Evolutionary conservation across 2,888 invertebrate genomes (phyloP), one percentile per base, ranked within the genome.

Genomic region (Xestobium rufovillosum): DNA sequence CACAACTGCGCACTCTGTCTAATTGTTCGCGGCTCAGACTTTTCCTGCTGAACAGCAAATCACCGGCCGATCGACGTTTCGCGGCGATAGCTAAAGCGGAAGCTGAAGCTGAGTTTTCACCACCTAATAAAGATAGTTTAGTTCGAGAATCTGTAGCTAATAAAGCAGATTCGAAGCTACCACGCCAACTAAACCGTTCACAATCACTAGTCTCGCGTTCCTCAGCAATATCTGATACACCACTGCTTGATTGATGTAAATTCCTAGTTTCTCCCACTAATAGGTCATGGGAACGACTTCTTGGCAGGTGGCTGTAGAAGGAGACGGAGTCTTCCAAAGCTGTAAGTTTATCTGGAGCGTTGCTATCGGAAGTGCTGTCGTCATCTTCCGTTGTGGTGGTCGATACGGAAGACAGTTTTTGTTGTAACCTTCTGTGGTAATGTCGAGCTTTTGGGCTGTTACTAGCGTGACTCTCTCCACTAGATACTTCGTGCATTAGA

Each of bases 401-500:
- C 0, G 75, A 75, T 0, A 75, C 73, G 3, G 77, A 75, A 0
- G 75, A 71, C 14, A 73, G 62, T 54, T 76, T 76, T 48, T 71
- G 72, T 39, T 71, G 68, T 1, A 75, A 56, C 25, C 73, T 63
- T 31, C 75, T 67, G 47, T 77, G 76, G 48, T 76, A 73, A 38
- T 75, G 72, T 2, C 70, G 61, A 4, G 72, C 70, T 48, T 73
- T 69, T 0, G 84, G 78, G 47, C 83, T 82, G 23, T 65, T 66
- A 27, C 71, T 71, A 3, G 70, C 67, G 44, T 73, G 72, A 26
- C 72, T 71, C 42, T 76, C 77, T 17, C 85, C 84, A 31, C 82
- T 85, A 10, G 86, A 87, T 2, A 90, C 90, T 60, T 91, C 90
- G 59, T 90, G 89, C 91, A 91, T 91, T 41, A 91, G 68, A 0